Conservation (phyloP, 2,797 vertebrate genomes). For the Yasuhikotakia modesta region DNA sequence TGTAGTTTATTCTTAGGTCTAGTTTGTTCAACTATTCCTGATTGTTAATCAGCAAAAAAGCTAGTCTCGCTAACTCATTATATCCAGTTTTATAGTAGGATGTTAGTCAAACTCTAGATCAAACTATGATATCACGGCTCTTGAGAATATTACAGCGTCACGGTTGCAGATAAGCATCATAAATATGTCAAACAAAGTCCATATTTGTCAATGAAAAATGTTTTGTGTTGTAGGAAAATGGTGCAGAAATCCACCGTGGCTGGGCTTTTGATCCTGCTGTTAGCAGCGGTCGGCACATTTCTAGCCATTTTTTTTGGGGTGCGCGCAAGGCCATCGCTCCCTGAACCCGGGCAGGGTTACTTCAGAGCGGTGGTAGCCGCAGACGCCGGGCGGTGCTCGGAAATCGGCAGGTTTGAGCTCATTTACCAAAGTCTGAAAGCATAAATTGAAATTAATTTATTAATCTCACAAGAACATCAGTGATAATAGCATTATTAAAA, state of each 20-base stretch:
- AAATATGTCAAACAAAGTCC: not conserved
- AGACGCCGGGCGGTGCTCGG: slow-evolving; percentile 85
- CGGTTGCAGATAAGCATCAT: not conserved
- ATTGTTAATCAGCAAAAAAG: not conserved
- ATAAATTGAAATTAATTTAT: not conserved
- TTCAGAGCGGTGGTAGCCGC: slow-evolving; percentile 85
- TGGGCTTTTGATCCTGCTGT: slow-evolving; percentile 61
- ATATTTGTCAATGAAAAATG: not conserved
- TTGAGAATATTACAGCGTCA: not conserved
- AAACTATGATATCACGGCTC: not conserved
- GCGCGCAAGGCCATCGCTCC: slow-evolving; percentile 14
- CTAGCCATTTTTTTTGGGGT: slow-evolving; percentile 79
- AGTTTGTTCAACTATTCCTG: not conserved
- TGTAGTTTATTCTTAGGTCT: not conserved
- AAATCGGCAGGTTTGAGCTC: slow-evolving; percentile 83
- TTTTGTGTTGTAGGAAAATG: slow-evolving; percentile 61
- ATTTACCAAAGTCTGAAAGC: not conserved
- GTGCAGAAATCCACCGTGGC: slow-evolving; percentile 60
- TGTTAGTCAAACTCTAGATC: not conserved
- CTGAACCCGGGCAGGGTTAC: slow-evolving; percentile 53
- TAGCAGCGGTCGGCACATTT: slow-evolving; percentile 70
- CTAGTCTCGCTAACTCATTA: not conserved
- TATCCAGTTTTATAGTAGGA: not conserved
- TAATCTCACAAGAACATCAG: not conserved
- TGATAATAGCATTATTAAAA: not conserved